These are phyloP conservation scores for Zootermopsis nevadensis DNA, from an alignment of 2,888 invertebrate genomes.

Conservation along the genomic window DNA sequence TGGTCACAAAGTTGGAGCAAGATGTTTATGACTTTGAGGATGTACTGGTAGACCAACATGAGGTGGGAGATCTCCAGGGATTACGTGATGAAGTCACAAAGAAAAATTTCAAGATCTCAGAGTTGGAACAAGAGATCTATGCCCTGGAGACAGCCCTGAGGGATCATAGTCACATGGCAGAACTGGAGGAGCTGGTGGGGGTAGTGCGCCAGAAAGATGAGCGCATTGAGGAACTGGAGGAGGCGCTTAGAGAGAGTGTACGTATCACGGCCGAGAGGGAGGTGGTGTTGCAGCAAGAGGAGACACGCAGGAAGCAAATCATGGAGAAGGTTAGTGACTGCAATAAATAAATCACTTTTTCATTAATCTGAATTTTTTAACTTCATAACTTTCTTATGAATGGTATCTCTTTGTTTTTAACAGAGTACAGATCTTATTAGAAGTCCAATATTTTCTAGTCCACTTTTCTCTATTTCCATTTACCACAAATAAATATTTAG, in stretches of 20 bases:
- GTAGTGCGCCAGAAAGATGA: conserved; percentile 72
- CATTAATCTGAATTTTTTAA: too few species aligned
- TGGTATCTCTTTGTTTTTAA: too few species aligned
- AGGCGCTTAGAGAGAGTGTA: conserved; percentile 85
- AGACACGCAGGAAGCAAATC: conserved; percentile 72
- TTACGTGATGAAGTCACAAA: conserved; percentile 63
- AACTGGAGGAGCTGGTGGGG: conserved; percentile 69
- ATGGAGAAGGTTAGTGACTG: conserved; percentile 71
- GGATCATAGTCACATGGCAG: conserved; percentile 69
- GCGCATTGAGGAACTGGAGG: conserved; percentile 82
- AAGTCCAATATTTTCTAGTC: too few species aligned
- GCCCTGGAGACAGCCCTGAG: conserved; percentile 68
- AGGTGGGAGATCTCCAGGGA: conserved; percentile 43
- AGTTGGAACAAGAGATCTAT: conserved; percentile 68
- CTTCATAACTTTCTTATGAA: too few species aligned
- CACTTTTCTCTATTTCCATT: too few species aligned
- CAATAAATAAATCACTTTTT: background rate
- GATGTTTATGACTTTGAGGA: conserved; percentile 68
- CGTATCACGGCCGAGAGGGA: conserved; percentile 77
- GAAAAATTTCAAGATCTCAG: conserved; percentile 68
- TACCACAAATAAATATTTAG: too few species aligned
- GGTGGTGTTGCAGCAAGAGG: conserved; percentile 73
- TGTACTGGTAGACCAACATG: conserved; percentile 59
- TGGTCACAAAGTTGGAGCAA: conserved; percentile 69
- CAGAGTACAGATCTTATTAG: too few species aligned